Conservation (phyloP, 2,113 vertebrate genomes). For the Ardeotis arabs region DNA sequence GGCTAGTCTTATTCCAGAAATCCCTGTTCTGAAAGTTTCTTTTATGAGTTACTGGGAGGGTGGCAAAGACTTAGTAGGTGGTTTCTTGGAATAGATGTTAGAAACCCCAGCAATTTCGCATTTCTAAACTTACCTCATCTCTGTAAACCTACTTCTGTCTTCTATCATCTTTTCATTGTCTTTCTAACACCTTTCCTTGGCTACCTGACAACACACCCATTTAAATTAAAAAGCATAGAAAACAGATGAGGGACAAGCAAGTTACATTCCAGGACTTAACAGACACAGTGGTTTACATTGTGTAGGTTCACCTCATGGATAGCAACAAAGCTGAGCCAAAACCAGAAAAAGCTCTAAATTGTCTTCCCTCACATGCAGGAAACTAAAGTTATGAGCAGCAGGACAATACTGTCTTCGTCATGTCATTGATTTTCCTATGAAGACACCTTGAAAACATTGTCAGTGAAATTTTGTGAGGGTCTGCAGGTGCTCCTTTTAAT, state of each 20-base stretch:
- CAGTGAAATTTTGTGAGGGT: neutral
- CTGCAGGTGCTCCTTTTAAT: neutral
- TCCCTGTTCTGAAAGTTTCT: neutral
- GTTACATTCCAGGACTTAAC: neutral
- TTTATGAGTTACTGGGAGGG: neutral
- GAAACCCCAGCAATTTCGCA: neutral
- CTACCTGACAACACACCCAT: neutral
- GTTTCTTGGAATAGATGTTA: neutral
- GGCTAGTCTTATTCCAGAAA: neutral
- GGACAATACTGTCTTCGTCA: neutral
- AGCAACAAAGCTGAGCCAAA: neutral
- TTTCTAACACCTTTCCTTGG: slow-evolving; percentile 13
- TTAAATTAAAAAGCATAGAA: neutral
- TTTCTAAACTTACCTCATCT: slow-evolving; percentile 21
- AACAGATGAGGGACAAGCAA: neutral
- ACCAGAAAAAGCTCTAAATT: neutral
- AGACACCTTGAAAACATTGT: neutral
- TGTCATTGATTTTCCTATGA: neutral
- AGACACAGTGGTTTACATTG: neutral
- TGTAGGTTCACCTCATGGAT: neutral
- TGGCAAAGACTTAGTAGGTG: neutral
- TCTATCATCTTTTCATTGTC: slow-evolving; percentile 20
- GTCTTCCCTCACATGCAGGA: neutral
- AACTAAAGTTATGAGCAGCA: neutral
- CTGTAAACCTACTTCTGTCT: slow-evolving; percentile 40